phyloP scores from a whole-genome alignment of 2,888 invertebrate genomes.

The Cinara cedri region DNA sequence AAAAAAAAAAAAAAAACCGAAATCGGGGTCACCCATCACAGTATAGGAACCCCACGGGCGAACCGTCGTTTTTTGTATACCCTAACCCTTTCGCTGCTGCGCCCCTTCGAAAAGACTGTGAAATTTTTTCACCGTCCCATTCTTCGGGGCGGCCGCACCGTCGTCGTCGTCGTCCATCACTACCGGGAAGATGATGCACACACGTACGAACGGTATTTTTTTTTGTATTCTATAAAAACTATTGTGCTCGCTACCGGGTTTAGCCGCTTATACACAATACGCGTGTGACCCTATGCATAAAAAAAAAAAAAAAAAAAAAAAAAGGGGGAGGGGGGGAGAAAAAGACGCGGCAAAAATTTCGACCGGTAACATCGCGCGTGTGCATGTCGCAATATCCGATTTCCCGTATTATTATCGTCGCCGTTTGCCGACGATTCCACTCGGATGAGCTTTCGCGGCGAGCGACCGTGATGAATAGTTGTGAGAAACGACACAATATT shows the following conservation, averaged over 20 bases:
- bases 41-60: constrained; percentile 10
- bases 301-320: not conserved
- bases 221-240: not conserved
- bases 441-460: constrained; percentile 31
- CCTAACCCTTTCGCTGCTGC: constrained; percentile 33
- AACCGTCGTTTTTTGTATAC: constrained; percentile 42
- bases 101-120: constrained; percentile 13
- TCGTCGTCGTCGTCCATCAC: constrained; percentile 18
- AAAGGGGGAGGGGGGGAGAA: no score
- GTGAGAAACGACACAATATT: constrained; percentile 29
- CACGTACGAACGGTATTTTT: constrained; percentile 36
- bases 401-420: not conserved
- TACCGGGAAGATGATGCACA: constrained; percentile 21
- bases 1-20: no score
- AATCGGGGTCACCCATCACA: constrained; percentile 40
- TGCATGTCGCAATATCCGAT: not conserved
- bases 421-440: constrained; percentile 39
- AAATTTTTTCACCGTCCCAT: constrained; percentile 23
- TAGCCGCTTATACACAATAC: not conserved
- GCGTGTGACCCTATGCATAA: constrained; percentile 4
- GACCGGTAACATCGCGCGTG: not conserved
- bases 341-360: no score
- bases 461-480: constrained; percentile 26
- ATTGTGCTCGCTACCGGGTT: not conserved
- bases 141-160: not conserved